Base-by-base conservation (phyloP, 2,888 invertebrate species). In the Pachymerium ferrugineum region DNA sequence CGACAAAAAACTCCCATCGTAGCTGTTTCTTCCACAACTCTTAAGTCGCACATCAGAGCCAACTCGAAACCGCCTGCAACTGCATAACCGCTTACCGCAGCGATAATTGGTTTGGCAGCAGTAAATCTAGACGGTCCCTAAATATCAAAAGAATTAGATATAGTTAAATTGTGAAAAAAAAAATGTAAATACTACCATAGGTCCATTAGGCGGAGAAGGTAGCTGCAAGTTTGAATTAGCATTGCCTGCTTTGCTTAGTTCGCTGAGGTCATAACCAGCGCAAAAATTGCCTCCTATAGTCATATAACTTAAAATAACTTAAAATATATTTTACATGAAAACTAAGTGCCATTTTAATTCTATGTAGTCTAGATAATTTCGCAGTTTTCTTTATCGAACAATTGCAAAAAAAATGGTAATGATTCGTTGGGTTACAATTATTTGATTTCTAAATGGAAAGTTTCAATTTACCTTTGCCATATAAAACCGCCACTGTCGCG, bases 61-160 rank as follows among this genome's bases (percentile, higher is more conserved):
- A 98, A 84, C 81, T 97, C 97, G 74, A 97, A 86, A 0, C 97
- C 97, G 77, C 85, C 92, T 0, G 93, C 97, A 1, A 96, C 92
- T 4, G 94, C 92, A 82, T 90, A 94, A 0, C 97, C 97, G 78
- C 88, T 89, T 1, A 97, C 86, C 0, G 93, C 92, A n/a, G 93
- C 96, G 75, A 97, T 88, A 10, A 95, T 87, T 0, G 94, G 93
- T 82, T 98, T 98, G 75, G 88, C 88, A 70, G 91, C 87, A 72
- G 89, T 84, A 74, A 90, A 88, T 68, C 89, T 84, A 1, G 88
- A 87, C 3, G 90, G 89, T 0, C 88, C 87, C 88, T 89, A 77
- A 19, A 47, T 3, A 22, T 0, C 4, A 19, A 0, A 28, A 68
- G 28, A 67, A 67, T 67, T 5, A 67, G 19, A 38, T 0, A 12